These are phyloP conservation scores for Acronicta leporina DNA, from an alignment of 2,888 invertebrate species.

Conservation along the genomic window DNA sequence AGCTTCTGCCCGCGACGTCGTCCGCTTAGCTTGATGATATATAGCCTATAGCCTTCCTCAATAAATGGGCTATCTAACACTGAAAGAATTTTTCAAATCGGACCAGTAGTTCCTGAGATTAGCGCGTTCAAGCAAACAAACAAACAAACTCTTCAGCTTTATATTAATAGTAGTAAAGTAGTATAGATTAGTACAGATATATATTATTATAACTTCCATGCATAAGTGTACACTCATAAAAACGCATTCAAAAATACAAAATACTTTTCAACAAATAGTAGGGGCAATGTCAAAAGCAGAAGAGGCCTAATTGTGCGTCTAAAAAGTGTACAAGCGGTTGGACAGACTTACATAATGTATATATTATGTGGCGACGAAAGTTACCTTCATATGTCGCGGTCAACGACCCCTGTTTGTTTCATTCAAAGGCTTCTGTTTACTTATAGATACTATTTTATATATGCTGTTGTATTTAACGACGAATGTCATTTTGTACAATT, in stretches of 20 bases:
- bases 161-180: too few relatives aligned
- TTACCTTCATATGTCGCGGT: conserved; percentile 68
- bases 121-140: too few relatives aligned
- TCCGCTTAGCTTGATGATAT: too few relatives aligned
- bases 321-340: conserved; percentile 71
- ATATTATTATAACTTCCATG: too few relatives aligned
- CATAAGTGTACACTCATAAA: background rate
- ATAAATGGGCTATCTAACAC: too few relatives aligned
- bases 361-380: conserved; percentile 57
- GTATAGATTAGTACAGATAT: too few relatives aligned
- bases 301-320: conserved; percentile 80
- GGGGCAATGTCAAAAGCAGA: conserved; percentile 76
- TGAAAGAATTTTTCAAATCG: too few relatives aligned
- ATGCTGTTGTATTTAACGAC: conserved; percentile 44
- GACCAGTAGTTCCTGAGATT: too few relatives aligned
- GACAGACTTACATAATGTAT: conserved; percentile 57
- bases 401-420: conserved; percentile 58
- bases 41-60: too few relatives aligned
- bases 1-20: too few relatives aligned
- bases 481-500: conserved; percentile 42
- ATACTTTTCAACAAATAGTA: conserved; percentile 54
- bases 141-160: too few relatives aligned
- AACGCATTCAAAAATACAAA: background rate
- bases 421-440: conserved; percentile 26
- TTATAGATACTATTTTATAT: conserved; percentile 36